A percentile compares a stretch with the other conserved stretches of the same genome.
Evolutionary conservation across 2,888 invertebrate genomes (phyloP).

Genomic region (Dasysyrphus albostriatus): DNA sequence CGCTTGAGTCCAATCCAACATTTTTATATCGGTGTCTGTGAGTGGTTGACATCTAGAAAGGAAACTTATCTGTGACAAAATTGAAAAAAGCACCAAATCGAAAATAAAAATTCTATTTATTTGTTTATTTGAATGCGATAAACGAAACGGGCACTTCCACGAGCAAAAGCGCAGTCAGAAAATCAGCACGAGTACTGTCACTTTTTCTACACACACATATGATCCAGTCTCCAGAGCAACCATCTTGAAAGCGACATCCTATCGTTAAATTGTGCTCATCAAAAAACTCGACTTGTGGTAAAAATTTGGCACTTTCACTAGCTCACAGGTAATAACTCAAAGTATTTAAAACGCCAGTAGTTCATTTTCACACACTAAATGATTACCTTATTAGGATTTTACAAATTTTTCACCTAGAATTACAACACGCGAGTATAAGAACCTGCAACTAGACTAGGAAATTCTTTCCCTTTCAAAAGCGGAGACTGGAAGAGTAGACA

Average conservation of each 20-base stretch:
- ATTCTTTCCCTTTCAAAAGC: constrained; percentile 48
- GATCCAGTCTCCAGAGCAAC: constrained; percentile 71
- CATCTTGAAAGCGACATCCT: constrained; percentile 76
- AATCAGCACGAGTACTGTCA: constrained; percentile 65
- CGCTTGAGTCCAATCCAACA: constrained; percentile 95
- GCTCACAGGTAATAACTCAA: constrained; percentile 30
- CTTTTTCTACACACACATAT: constrained; percentile 68
- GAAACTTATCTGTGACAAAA: not conserved
- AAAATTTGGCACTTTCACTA: constrained; percentile 11
- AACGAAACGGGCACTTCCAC: constrained; percentile 60
- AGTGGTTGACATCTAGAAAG: constrained; percentile 88
- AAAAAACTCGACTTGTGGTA: not conserved
- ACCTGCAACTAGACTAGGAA: constrained; percentile 54
- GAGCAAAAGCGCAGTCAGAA: constrained; percentile 21
- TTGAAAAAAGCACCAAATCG: not conserved
- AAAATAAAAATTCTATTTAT: constrained; percentile 9
- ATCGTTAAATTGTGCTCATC: constrained; percentile 40
- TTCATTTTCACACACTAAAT: not conserved
- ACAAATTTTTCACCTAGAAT: constrained; percentile 53
- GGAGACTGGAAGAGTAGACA: constrained; percentile 61
- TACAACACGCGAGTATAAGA: constrained; percentile 63
- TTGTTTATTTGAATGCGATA: constrained; percentile 41
- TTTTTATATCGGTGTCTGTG: constrained; percentile 98
- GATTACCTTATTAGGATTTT: constrained; percentile 52
- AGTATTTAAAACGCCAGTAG: not conserved